phyloP scores from a whole-genome alignment of 1,140 invertebrate genomes.

The Drosophila elegans region DNA sequence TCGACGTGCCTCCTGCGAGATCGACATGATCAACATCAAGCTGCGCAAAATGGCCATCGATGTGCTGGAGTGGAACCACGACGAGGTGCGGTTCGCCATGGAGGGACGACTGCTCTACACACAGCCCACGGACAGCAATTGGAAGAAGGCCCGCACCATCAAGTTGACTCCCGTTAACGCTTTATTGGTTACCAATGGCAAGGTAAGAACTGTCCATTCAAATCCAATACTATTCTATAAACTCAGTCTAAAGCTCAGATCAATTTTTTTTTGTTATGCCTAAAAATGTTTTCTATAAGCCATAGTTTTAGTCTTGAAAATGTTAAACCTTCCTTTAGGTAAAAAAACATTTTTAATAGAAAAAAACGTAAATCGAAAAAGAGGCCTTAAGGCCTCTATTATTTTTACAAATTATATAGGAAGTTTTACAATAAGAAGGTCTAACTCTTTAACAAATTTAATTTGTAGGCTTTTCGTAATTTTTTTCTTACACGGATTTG shows the following conservation, averaged over 20 bases:
- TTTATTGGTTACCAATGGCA: slow-evolving; percentile 94
- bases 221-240: neutral
- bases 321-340: too few species aligned
- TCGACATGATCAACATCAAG: slow-evolving; percentile 94
- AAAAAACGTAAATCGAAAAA: too few species aligned
- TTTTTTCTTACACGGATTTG: neutral
- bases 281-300: too few species aligned
- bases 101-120: slow-evolving; percentile 94
- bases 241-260: too few species aligned
- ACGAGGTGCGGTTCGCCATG: slow-evolving; percentile 93
- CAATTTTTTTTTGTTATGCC: too few species aligned
- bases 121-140: slow-evolving; percentile 95
- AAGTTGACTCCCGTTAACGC: slow-evolving; percentile 95
- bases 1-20: slow-evolving; percentile 90
- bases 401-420: too few species aligned
- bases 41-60: slow-evolving; percentile 96
- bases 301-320: too few species aligned
- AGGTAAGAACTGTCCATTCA: slow-evolving; percentile 86
- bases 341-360: too few species aligned
- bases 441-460: too few species aligned
- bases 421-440: too few species aligned
- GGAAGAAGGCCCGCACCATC: slow-evolving; percentile 93
- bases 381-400: too few species aligned
- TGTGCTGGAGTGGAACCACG: slow-evolving; percentile 96
- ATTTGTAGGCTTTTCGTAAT: too few species aligned